These are phyloP conservation scores for Lepidocyrtinus sp. DNA, from an alignment of 2,888 invertebrate species.

Conservation along the genomic window DNA sequence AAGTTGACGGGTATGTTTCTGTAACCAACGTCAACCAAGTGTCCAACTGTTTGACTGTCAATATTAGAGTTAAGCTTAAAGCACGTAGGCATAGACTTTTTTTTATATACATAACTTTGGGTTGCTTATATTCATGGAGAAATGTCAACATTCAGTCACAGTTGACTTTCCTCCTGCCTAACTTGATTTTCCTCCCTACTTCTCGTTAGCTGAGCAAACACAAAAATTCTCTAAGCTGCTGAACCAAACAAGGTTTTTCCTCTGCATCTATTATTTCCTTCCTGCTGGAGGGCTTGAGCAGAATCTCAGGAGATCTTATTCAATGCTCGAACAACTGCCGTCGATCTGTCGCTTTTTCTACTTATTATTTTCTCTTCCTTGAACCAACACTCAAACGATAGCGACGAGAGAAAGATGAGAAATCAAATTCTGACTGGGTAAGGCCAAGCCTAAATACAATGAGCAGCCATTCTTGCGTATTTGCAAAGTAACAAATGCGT, in stretches of 20 bases:
- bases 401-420: conserved; percentile 1
- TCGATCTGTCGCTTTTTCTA: conserved; percentile 31
- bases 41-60: background rate
- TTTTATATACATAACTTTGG: background rate
- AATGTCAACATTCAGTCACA: conserved; percentile 70
- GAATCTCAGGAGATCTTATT: conserved; percentile 60
- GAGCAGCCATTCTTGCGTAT: conserved; percentile 42
- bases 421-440: background rate
- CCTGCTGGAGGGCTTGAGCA: conserved; percentile 65
- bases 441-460: background rate
- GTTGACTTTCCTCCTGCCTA: conserved; percentile 70
- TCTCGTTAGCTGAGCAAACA: conserved; percentile 71
- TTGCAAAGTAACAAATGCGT: too few species aligned
- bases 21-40: too few species aligned
- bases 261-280: conserved; percentile 61
- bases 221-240: conserved; percentile 61
- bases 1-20: too few species aligned
- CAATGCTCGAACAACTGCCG: conserved; percentile 19
- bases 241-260: conserved; percentile 51
- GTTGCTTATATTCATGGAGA: conserved; percentile 56
- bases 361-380: conserved; percentile 49
- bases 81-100: background rate
- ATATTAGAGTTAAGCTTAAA: background rate
- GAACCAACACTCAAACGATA: conserved; percentile 21
- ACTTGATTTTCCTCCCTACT: conserved; percentile 70